phyloP scores from a whole-genome alignment of 2,888 invertebrate genomes.

The Galeopsomyia nigrocyanea region DNA sequence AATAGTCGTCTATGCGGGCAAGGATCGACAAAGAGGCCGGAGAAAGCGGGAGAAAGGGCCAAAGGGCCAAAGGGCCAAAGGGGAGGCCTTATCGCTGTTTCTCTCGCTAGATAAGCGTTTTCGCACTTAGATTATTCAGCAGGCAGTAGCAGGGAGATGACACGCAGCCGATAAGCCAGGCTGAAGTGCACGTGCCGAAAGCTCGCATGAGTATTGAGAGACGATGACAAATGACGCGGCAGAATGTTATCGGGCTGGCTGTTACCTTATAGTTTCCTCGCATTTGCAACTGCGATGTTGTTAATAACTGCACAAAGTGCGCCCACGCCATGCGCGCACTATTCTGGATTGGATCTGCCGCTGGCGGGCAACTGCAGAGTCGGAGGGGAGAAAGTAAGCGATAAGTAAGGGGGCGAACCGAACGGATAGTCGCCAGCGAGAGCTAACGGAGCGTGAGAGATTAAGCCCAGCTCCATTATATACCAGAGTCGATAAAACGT shows the following conservation, averaged over 20 bases:
- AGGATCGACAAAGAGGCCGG: too few species aligned
- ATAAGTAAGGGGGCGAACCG: neutral
- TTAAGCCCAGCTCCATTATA: constrained; percentile 66
- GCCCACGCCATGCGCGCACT: too few species aligned
- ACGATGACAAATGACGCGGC: constrained; percentile 55
- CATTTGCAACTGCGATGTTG: too few species aligned
- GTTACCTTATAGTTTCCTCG: too few species aligned
- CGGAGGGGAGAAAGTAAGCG: too few species aligned
- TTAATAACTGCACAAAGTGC: too few species aligned
- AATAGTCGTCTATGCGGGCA: too few species aligned
- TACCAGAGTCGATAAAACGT: constrained; percentile 68
- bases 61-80: neutral
- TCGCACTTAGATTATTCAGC: constrained; percentile 20
- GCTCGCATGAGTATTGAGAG: constrained; percentile 48
- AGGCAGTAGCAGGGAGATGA: constrained; percentile 55
- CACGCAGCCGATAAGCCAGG: constrained; percentile 52
- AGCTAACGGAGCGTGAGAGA: constrained; percentile 69
- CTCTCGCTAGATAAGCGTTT: constrained; percentile 6
- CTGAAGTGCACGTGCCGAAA: constrained; percentile 49
- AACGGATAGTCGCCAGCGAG: constrained; percentile 15
- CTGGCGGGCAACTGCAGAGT: too few species aligned
- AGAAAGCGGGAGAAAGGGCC: neutral
- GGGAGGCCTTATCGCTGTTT: neutral
- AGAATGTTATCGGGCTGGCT: too few species aligned
- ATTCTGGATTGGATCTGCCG: too few species aligned